Evolutionary conservation across 2,113 vertebrate genomes (phyloP).

Genomic region (Lichenostomus cassidix): DNA sequence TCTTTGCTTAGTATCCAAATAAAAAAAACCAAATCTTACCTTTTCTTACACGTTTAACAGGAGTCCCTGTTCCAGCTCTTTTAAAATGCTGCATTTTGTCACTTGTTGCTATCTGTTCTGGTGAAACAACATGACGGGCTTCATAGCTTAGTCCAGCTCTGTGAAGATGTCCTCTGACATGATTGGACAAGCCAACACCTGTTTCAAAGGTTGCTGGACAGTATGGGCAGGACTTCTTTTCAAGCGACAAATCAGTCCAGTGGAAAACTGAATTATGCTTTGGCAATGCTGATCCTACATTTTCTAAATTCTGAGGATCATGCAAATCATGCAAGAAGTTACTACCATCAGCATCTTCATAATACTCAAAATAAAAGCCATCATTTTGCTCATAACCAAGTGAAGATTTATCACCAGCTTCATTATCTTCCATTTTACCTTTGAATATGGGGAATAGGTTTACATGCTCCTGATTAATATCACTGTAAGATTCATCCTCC

Average conservation of each 20-base stretch:
- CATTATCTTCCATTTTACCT: slow-evolving; percentile 77
- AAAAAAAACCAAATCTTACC: slow-evolving; percentile 68
- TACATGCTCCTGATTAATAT: slow-evolving; percentile 78
- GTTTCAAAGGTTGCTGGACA: slow-evolving; percentile 93
- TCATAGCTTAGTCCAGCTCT: slow-evolving; percentile 91
- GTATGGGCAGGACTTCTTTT: slow-evolving; percentile 89
- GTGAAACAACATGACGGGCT: slow-evolving; percentile 91
- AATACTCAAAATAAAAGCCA: slow-evolving; percentile 85
- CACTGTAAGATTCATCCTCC: slow-evolving; percentile 77
- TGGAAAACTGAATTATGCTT: slow-evolving; percentile 83
- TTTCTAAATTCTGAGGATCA: slow-evolving; percentile 80
- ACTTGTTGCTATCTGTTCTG: slow-evolving; percentile 89
- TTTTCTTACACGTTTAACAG: slow-evolving; percentile 86
- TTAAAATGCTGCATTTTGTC: slow-evolving; percentile 89
- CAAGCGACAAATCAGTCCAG: slow-evolving; percentile 82
- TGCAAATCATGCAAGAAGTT: slow-evolving; percentile 79
- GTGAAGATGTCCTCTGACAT: slow-evolving; percentile 92
- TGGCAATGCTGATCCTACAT: slow-evolving; percentile 74
- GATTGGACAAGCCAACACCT: slow-evolving; percentile 92
- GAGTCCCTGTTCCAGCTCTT: slow-evolving; percentile 80
- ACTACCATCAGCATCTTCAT: slow-evolving; percentile 76
- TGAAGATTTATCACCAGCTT: slow-evolving; percentile 73
- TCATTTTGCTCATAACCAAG: slow-evolving; percentile 80
- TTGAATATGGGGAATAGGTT: slow-evolving; percentile 80
- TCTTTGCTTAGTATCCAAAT: not conserved